Evolutionary conservation across 2,113 vertebrate species (phyloP).

Genomic region (Pachyramphus minor): DNA sequence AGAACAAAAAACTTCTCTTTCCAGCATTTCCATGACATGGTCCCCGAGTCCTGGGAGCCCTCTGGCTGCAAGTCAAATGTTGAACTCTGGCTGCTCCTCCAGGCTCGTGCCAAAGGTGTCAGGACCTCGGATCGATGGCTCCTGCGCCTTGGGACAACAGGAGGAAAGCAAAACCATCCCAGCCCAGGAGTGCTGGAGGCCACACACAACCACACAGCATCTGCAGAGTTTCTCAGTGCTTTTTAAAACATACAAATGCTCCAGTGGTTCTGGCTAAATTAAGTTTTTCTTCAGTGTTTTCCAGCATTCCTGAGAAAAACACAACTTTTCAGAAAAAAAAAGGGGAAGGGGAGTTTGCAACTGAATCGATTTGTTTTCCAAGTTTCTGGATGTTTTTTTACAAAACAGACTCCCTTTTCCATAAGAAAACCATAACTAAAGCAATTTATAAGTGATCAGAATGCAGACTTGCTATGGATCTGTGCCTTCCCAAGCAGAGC

Average conservation of each 20-base stretch:
- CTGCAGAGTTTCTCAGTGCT: neutral
- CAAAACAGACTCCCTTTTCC: neutral
- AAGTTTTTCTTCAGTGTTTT: neutral
- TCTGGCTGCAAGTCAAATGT: neutral
- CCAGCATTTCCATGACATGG: fast-evolving
- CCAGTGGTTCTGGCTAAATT: neutral
- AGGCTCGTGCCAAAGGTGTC: neutral
- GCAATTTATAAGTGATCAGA: neutral
- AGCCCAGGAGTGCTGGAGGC: neutral
- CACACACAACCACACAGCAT: neutral
- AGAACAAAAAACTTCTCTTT: neutral
- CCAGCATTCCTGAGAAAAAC: neutral
- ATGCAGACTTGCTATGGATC: neutral
- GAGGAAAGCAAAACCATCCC: neutral
- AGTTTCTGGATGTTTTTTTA: neutral
- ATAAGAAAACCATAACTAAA: neutral
- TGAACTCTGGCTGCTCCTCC: neutral
- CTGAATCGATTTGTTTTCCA: neutral
- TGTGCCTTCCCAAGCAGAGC: neutral
- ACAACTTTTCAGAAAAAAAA: neutral
- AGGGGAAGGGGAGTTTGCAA: neutral
- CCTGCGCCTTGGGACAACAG: fast-evolving
- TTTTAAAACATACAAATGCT: neutral
- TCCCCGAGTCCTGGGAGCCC: neutral
- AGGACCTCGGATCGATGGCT: fast-evolving